Evolutionary conservation across 2,888 invertebrate genomes (phyloP), one percentile per base, ranked within the genome.

Genomic region (Nudaria mundana): DNA sequence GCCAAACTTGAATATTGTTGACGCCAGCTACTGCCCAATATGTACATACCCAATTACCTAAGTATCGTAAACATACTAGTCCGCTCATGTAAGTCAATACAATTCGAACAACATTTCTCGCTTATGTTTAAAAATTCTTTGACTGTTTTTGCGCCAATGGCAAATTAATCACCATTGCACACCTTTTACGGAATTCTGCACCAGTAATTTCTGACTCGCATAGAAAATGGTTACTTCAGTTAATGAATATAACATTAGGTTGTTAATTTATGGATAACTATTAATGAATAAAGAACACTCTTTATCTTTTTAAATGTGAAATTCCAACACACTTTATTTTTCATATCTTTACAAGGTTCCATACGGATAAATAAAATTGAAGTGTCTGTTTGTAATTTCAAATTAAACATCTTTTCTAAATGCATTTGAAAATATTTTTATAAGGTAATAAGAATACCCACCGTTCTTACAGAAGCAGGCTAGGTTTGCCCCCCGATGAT

Each of bases 171-270:
- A 30, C 20, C 15, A 30, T 18, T 20, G 32, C 20, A 40, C 40
- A 35, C 40, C 40, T 35, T 40, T 30, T 30, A 7, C 25, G 15
- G 29, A 5, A 39, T 34, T 18, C 24, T 30, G 23, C 34, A 23
- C 32, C 8, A 28, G 22, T 23, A 39, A 39, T 48, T n/a, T 18
- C 22, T 24, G 41, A 26, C 25, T 35, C 40, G 40, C 42, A 37
- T 16, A 43, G 56, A 56, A 56, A 56, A 60, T 60, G 56, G 43
- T 48, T 24, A 26, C 30, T 20, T 10, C 36, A 32, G 8, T 45
- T 44, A 57, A 62, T 64, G 49, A 58, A 59, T 52, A 64, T 64
- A 44, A 36, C 56, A 52, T 64, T 45, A 56, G 37, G 41, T 13
- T 29, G 46, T 26, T 45, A 62, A 56, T 58, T 58, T 56, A 64